These are phyloP conservation scores for Thyatira batis DNA, from an alignment of 2,888 invertebrate species.

Conservation along the genomic window DNA sequence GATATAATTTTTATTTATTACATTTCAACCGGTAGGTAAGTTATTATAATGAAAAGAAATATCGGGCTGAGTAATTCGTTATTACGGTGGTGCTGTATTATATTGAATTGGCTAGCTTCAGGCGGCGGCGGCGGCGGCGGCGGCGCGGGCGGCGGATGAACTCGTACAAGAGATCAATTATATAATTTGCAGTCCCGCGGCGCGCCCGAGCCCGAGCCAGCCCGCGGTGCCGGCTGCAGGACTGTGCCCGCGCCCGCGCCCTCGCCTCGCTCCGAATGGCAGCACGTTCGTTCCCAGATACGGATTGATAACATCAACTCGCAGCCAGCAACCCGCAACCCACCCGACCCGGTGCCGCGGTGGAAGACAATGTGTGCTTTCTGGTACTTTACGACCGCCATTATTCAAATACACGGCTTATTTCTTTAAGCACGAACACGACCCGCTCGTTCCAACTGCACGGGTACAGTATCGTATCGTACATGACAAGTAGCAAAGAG, in stretches of 20 bases:
- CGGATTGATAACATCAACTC: background rate
- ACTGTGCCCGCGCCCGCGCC: background rate
- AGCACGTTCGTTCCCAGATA: background rate
- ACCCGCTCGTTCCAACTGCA: background rate
- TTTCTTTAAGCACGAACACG: background rate
- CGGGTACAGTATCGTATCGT: no score
- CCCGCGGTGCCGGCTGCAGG: background rate
- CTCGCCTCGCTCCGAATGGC: background rate
- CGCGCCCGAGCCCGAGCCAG: background rate
- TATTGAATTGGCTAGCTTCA: background rate
- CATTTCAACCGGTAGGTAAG: background rate
- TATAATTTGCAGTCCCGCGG: background rate
- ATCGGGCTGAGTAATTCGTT: background rate
- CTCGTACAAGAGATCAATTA: background rate
- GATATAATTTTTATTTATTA: background rate
- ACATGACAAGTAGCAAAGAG: no score
- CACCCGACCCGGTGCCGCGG: no score
- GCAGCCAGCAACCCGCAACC: no score
- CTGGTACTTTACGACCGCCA: constrained; percentile 2
- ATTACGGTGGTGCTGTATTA: background rate
- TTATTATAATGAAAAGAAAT: no score
- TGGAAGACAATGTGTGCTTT: constrained; percentile 3
- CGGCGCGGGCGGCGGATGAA: background rate
- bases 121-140: background rate
- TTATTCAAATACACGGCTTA: background rate